phyloP scores from a whole-genome alignment of 2,888 invertebrate genomes.

The Brachypterus glaber region DNA sequence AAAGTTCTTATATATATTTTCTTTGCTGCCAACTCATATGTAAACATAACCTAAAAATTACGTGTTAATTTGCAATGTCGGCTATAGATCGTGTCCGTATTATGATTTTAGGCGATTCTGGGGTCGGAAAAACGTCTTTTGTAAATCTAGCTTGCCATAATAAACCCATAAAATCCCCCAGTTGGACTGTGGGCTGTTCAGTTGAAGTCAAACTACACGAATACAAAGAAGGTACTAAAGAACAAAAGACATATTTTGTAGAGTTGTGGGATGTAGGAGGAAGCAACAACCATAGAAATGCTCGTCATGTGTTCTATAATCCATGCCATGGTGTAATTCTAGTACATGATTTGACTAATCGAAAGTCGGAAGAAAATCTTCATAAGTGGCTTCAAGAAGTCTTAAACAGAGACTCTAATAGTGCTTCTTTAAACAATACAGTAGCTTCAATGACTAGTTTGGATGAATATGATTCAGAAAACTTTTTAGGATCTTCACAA shows the following conservation, averaged over 20 bases:
- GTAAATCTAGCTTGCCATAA: constrained; percentile 85
- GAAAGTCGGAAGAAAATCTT: constrained; percentile 90
- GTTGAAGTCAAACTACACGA: constrained; percentile 93
- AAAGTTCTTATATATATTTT: no score
- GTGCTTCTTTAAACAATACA: constrained; percentile 17
- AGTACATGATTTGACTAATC: constrained; percentile 93
- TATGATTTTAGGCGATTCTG: constrained; percentile 82
- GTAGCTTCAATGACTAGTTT: constrained; percentile 31
- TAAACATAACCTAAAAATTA: constrained; percentile 14
- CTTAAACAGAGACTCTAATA: constrained; percentile 59
- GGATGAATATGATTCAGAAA: constrained; percentile 75
- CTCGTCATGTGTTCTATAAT: constrained; percentile 89
- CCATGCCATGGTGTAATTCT: constrained; percentile 90
- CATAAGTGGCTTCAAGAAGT: constrained; percentile 91
- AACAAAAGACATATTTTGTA: constrained; percentile 83
- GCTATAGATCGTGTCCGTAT: constrained; percentile 85
- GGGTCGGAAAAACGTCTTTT: constrained; percentile 94
- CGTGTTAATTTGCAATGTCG: no score
- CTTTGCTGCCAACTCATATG: no score
- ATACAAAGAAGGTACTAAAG: constrained; percentile 87
- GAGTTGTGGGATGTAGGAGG: constrained; percentile 98
- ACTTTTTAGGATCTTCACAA: constrained; percentile 73
- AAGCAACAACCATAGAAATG: constrained; percentile 83
- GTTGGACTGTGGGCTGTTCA: constrained; percentile 94
- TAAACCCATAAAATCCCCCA: constrained; percentile 73